Percentiles rank a stretch among this genome's conserved stretches.
phyloP scores from a whole-genome alignment of 2,888 invertebrate genomes.

The Rhyacophila evoluta region DNA sequence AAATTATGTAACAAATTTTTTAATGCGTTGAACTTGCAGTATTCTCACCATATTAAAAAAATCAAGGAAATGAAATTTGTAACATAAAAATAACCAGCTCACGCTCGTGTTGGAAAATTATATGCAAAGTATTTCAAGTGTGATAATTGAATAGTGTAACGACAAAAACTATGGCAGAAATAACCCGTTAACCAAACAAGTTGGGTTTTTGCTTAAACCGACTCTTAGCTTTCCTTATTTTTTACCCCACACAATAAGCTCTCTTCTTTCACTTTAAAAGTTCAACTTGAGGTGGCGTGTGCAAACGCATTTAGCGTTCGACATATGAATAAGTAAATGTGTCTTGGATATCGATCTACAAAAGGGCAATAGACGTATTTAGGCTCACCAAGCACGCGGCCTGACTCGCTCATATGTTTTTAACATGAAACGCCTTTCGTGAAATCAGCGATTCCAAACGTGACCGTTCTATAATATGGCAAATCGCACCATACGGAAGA shows the following conservation, averaged over 20 bases:
- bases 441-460: slow-evolving; percentile 37
- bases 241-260: not conserved
- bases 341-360: slow-evolving; percentile 52
- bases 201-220: not conserved
- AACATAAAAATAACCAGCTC: too few species aligned
- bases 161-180: not conserved
- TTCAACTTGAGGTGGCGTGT: slow-evolving; percentile 36
- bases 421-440: slow-evolving; percentile 35
- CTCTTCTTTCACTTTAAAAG: slow-evolving; percentile 4
- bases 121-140: too few species aligned
- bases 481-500: not conserved
- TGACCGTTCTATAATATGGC: not conserved
- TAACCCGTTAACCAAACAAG: not conserved
- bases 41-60: too few species aligned
- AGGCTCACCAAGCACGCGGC: slow-evolving; percentile 41
- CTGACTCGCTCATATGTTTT: slow-evolving; percentile 29
- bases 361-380: slow-evolving; percentile 41
- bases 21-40: too few species aligned
- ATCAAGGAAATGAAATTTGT: too few species aligned
- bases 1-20: too few species aligned
- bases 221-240: not conserved
- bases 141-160: too few species aligned
- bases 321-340: slow-evolving; percentile 48
- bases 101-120: too few species aligned
- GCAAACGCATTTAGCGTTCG: slow-evolving; percentile 41